Conservation (phyloP, 2,888 invertebrate genomes). For the Oligia strigilis region DNA sequence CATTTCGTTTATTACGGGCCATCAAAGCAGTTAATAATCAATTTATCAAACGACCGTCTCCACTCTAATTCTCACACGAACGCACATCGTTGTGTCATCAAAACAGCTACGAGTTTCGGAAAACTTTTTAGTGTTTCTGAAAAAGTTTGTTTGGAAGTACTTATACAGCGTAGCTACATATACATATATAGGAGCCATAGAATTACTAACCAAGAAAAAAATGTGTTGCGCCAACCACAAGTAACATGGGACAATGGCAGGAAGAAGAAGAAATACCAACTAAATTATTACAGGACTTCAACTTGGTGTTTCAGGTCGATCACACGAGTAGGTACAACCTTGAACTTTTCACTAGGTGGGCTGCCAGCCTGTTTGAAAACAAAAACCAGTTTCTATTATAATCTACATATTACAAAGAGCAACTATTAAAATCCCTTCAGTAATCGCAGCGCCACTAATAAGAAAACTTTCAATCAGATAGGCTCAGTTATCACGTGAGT, state of each 20-base stretch:
- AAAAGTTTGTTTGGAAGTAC: not conserved
- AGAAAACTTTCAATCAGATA: slow-evolving; percentile 70
- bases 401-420: not conserved
- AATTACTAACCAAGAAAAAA: not conserved
- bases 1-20: slow-evolving; percentile 27
- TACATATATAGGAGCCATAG: not conserved
- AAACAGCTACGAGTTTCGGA: not conserved
- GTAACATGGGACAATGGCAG: not conserved
- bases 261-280: not conserved
- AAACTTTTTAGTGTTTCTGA: not conserved
- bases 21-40: slow-evolving; percentile 42
- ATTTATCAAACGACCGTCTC: slow-evolving; percentile 49
- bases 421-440: slow-evolving; percentile 36
- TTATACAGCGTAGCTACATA: not conserved
- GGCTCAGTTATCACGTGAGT: slow-evolving; percentile 28
- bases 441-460: slow-evolving; percentile 55
- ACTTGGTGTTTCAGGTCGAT: too few relatives aligned
- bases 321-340: not conserved
- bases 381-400: not conserved
- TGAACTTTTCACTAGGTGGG: not conserved
- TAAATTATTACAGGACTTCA: not conserved
- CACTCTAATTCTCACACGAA: slow-evolving; percentile 19
- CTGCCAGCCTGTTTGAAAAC: not conserved
- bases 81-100: not conserved
- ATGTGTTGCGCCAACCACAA: not conserved